Percentiles rank a stretch among this genome's conserved stretches.
Conservation (phyloP, 2,888 invertebrate species). For the Aspidiotus rigidus region DNA sequence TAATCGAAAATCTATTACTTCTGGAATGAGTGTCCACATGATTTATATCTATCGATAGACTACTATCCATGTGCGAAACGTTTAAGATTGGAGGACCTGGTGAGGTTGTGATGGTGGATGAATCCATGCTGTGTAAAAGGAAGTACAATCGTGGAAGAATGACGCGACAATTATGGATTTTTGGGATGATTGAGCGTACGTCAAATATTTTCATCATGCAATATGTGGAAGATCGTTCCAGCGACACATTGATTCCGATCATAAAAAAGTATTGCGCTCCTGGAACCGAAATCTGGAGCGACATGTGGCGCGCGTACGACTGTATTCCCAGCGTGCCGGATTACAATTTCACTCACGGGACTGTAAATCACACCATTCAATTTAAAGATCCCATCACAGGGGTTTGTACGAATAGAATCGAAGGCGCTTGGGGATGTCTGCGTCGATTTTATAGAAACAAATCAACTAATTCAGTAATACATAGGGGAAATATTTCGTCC, state of each 20-base stretch:
- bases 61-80: not conserved
- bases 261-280: not conserved
- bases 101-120: not conserved
- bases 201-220: not conserved
- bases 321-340: not conserved
- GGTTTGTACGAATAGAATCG: not conserved
- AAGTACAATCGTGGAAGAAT: not conserved
- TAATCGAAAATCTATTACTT: not conserved
- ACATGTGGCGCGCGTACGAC: not conserved
- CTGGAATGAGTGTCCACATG: not conserved
- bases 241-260: not conserved
- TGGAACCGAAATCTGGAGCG: not conserved
- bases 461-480: not conserved
- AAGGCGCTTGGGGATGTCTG: not conserved
- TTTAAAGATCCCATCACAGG: not conserved
- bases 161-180: not conserved
- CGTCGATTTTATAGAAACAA: not conserved
- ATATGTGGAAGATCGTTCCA: not conserved
- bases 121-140: not conserved
- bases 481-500: not conserved
- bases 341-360: not conserved
- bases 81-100: not conserved
- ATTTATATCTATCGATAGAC: not conserved
- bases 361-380: not conserved
- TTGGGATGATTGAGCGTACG: not conserved